Conservation (phyloP, 64 coral and sea anemone species). For the Montipora cactus region DNA sequence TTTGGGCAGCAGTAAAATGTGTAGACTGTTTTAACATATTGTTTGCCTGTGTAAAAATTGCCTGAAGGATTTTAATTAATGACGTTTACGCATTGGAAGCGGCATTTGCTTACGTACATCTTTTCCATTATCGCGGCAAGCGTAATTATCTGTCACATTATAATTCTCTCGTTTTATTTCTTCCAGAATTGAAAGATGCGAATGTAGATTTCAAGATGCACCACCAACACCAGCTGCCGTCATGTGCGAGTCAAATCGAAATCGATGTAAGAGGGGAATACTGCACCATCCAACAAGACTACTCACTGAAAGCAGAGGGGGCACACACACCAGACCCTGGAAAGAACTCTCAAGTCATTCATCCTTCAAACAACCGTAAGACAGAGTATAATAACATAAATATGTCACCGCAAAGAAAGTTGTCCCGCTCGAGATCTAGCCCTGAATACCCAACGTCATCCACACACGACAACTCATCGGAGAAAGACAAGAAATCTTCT, state of each 20-base stretch:
- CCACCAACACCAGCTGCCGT: background rate
- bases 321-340: background rate
- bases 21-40: too few species aligned
- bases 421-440: constrained; percentile 17
- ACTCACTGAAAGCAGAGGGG: background rate
- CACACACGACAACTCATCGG: background rate
- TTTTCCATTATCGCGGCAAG: background rate
- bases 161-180: background rate
- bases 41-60: too few species aligned
- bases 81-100: background rate
- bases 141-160: background rate
- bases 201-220: background rate
- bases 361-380: background rate
- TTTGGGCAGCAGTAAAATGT: too few species aligned
- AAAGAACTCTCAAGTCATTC: background rate
- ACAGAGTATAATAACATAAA: background rate
- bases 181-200: background rate
- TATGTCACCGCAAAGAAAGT: background rate
- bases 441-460: background rate
- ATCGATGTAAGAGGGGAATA: constrained; percentile 6
- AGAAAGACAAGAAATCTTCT: background rate
- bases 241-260: constrained; percentile 14
- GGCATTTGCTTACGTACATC: background rate
- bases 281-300: background rate
- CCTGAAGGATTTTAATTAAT: too few species aligned